These are phyloP conservation scores for Solea senegalensis DNA, from an alignment of 2,113 vertebrate species.

Conservation along the genomic window DNA sequence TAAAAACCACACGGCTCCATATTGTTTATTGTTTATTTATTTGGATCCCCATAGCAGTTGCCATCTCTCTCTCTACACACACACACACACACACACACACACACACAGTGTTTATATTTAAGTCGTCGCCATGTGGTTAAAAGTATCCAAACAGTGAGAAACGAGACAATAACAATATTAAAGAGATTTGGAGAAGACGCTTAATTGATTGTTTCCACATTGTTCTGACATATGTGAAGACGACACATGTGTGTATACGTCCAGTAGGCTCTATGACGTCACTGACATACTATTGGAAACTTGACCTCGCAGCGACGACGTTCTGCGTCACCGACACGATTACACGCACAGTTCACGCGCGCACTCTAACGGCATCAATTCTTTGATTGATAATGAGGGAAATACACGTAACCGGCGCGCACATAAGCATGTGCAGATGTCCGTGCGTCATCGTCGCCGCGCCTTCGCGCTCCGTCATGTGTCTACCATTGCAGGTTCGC, in stretches of 20 bases:
- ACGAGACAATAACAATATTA: background rate
- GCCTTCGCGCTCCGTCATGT: conserved; percentile 11
- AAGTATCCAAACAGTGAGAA: background rate
- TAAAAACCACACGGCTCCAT: too few relatives aligned
- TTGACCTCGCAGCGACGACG: conserved; percentile 1
- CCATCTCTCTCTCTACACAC: too few relatives aligned
- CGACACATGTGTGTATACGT: background rate
- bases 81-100: too few relatives aligned
- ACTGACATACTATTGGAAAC: background rate
- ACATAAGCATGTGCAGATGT: background rate
- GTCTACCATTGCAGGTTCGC: background rate
- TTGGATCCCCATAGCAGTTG: too few relatives aligned
- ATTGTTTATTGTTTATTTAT: too few relatives aligned
- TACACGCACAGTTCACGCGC: background rate
- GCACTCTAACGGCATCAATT: background rate
- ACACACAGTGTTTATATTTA: background rate
- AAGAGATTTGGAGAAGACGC: background rate
- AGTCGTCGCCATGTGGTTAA: conserved; percentile 3
- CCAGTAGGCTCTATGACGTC: background rate
- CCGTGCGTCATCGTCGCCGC: background rate
- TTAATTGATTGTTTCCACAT: conserved; percentile 17
- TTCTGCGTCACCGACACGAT: background rate
- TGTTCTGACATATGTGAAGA: background rate
- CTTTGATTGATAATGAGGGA: too few relatives aligned
- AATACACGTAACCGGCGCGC: too few relatives aligned